Evolutionary conservation across 2,888 invertebrate genomes (phyloP).

Genomic region (Gortyna flavago): DNA sequence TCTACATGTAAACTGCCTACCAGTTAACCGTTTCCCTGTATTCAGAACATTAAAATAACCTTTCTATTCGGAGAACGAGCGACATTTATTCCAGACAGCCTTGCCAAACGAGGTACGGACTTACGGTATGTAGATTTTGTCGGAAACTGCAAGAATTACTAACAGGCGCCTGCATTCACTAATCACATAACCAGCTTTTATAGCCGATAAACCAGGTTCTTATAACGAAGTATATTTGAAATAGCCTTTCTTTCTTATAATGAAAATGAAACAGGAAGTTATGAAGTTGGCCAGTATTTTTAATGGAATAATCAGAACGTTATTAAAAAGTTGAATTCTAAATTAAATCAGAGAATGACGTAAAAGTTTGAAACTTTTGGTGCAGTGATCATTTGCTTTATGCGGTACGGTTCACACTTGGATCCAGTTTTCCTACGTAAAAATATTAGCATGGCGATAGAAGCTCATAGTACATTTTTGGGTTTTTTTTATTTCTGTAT

Average conservation of each 20-base stretch:
- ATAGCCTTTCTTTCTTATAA: conserved; percentile 12
- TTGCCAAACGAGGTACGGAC: conserved; percentile 65
- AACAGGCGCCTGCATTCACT: conserved; percentile 60
- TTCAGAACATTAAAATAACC: conserved; percentile 46
- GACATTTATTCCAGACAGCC: conserved; percentile 61
- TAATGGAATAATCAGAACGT: conserved; percentile 7
- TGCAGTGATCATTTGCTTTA: not conserved
- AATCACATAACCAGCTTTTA: conserved; percentile 56
- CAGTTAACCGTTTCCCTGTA: conserved; percentile 13
- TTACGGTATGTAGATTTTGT: conserved; percentile 64
- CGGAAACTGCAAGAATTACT: conserved; percentile 65
- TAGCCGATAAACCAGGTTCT: conserved; percentile 31
- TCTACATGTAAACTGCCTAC: not conserved
- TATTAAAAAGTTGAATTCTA: not conserved
- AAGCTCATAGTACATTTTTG: no score
- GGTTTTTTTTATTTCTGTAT: not conserved
- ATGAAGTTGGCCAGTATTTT: conserved; percentile 24
- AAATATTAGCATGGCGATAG: no score
- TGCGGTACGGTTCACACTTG: not conserved
- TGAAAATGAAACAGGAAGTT: not conserved
- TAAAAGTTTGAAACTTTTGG: not conserved
- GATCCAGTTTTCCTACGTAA: not conserved
- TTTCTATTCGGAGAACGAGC: conserved; percentile 43
- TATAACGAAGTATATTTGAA: conserved; percentile 20
- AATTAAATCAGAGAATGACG: not conserved